Conservation (phyloP, 2,888 invertebrate genomes). For the Pseudococcus viburni region DNA sequence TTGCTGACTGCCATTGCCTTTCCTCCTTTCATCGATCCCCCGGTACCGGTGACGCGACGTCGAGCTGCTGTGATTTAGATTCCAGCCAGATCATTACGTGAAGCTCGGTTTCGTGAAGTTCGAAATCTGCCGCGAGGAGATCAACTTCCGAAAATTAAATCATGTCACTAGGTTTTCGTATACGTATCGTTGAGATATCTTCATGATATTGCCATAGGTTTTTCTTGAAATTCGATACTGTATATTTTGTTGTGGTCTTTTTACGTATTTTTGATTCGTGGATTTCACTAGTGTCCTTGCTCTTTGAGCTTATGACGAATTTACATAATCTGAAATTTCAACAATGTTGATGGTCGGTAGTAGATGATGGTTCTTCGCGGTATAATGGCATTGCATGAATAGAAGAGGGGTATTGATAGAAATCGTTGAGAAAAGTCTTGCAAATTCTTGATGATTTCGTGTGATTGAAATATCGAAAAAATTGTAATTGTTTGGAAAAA, state of each 20-base stretch:
- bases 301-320: neutral
- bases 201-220: neutral
- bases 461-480: no score
- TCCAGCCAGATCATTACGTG: neutral
- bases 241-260: neutral
- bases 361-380: no score
- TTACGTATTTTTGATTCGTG: neutral
- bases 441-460: no score
- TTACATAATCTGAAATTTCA: no score
- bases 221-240: neutral
- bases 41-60: neutral
- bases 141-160: constrained; percentile 29
- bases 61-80: neutral
- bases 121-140: neutral
- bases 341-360: no score
- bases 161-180: neutral
- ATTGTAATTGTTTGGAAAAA: no score
- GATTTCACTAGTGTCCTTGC: neutral
- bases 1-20: neutral
- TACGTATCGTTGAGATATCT: neutral
- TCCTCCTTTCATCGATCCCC: neutral
- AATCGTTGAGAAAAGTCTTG: no score
- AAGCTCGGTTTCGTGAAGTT: neutral
- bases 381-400: no score
- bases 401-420: no score